These are phyloP conservation scores for Drosophila neotestacea DNA, from an alignment of 2,888 invertebrate genomes.

Conservation along the genomic window DNA sequence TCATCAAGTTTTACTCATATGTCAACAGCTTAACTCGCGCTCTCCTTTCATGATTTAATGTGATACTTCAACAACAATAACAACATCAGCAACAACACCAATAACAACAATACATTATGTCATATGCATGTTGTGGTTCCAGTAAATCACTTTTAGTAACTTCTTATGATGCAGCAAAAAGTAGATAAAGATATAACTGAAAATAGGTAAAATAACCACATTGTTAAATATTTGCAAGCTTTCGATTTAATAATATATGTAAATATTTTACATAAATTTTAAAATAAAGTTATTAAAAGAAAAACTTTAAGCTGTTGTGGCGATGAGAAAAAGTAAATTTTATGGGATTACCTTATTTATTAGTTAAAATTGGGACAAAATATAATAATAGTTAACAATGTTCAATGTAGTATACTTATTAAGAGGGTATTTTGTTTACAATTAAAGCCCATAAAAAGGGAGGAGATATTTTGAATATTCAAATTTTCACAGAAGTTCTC, in stretches of 20 bases:
- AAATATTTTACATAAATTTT: background rate
- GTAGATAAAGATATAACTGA: background rate
- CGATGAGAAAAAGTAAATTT: background rate
- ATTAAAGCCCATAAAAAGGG: too few species aligned
- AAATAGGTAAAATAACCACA: background rate
- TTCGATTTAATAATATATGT: too few species aligned
- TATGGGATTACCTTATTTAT: too few species aligned
- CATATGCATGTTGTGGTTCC: conserved; percentile 33
- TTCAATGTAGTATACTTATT: too few species aligned
- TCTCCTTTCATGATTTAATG: conserved; percentile 68
- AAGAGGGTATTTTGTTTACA: too few species aligned
- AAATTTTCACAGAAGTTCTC: too few species aligned
- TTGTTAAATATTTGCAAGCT: too few species aligned
- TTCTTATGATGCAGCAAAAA: conserved; percentile 45
- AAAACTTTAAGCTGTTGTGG: too few species aligned
- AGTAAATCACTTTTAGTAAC: conserved; percentile 40
- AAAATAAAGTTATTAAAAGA: background rate
- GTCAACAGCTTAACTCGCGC: conserved; percentile 60
- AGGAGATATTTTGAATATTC: too few species aligned
- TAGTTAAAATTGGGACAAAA: too few species aligned
- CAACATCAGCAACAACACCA: conserved; percentile 11
- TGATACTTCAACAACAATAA: conserved; percentile 36
- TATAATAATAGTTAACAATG: too few species aligned
- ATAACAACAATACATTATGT: conserved; percentile 35
- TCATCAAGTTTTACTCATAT: conserved; percentile 70